Evolutionary conservation across 2,888 invertebrate genomes (phyloP), one percentile per base, ranked within the genome.

Genomic region (Cantharis rufa): DNA sequence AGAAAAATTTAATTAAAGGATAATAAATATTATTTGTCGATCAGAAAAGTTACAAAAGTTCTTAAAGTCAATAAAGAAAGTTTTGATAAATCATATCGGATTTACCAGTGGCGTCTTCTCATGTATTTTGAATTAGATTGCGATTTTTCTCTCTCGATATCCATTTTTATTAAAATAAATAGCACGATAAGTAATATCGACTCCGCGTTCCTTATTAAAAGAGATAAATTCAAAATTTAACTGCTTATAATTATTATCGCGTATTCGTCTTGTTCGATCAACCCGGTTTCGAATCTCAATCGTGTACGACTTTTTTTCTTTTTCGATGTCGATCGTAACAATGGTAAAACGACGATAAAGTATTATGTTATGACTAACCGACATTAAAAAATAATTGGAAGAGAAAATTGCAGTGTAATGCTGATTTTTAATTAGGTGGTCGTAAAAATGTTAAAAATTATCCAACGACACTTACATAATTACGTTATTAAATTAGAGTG

Each of bases 1-100:
- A 9, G 64, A n/a, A n/a, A 18, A 24, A n/a, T 66, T 66, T 66
- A 66, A 66, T 66, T 66, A 66, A 66, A 66, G n/a, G n/a, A 66
- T 21, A 66, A 66, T 66, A 18, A n/a, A 66, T 48, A 48, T 48
- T 48, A 48, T 48, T 48, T 48, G 48, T 63, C 24, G 24, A 66
- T 21, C 15, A 21, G 24, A 66, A 66, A 66, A 66, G 64, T 66
- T 66, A 13, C 24, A 66, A 18, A 66, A 66, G 15, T 66, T 63
- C 18, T 63, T 66, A 21, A 66, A 66, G 64, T 66, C 24, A 66
- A 66, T 66, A 66, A 66, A 66, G 24, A 66, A 66, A 66, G 64
- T 66, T 66, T 66, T 66, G 18, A 66, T 16, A 66, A 66, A 66
- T 66, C 64, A 24, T 66, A 66, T 66, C 24, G 64, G 64, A n/a